A percentile compares a stretch with the other conserved stretches of the same genome.
Evolutionary conservation across 2,888 invertebrate species (phyloP).

Genomic region (Archips crataeganus): DNA sequence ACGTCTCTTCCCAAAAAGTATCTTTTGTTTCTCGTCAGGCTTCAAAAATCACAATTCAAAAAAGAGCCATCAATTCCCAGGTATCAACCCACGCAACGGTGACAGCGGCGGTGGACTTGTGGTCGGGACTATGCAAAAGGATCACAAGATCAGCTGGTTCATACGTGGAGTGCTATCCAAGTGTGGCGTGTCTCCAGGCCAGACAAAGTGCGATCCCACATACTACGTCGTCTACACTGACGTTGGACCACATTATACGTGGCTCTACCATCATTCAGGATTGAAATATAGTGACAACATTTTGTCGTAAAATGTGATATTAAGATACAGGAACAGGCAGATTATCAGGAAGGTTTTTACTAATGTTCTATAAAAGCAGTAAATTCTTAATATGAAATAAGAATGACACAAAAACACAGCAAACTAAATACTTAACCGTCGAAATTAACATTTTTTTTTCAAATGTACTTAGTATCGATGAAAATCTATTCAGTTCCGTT

Average conservation of each 20-base stretch:
- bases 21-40: too few relatives aligned
- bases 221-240: constrained; percentile 75
- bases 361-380: too few relatives aligned
- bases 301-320: not conserved
- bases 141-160: constrained; percentile 74
- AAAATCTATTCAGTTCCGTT: too few relatives aligned
- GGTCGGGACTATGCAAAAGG: constrained; percentile 67
- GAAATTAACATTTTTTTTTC: too few relatives aligned
- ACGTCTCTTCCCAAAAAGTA: too few relatives aligned
- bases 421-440: too few relatives aligned
- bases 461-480: too few relatives aligned
- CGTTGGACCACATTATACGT: constrained; percentile 74
- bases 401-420: too few relatives aligned
- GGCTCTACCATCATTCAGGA: constrained; percentile 75
- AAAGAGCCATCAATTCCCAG: constrained; percentile 55
- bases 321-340: not conserved
- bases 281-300: constrained; percentile 61
- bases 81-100: constrained; percentile 87
- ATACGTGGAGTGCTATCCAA: constrained; percentile 75
- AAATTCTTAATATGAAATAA: too few relatives aligned
- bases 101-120: constrained; percentile 88
- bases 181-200: constrained; percentile 64
- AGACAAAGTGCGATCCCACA: constrained; percentile 63
- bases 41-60: too few relatives aligned
- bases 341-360: too few relatives aligned